Conservation (phyloP, 2,113 vertebrate genomes). For the Pollachius pollachius region DNA sequence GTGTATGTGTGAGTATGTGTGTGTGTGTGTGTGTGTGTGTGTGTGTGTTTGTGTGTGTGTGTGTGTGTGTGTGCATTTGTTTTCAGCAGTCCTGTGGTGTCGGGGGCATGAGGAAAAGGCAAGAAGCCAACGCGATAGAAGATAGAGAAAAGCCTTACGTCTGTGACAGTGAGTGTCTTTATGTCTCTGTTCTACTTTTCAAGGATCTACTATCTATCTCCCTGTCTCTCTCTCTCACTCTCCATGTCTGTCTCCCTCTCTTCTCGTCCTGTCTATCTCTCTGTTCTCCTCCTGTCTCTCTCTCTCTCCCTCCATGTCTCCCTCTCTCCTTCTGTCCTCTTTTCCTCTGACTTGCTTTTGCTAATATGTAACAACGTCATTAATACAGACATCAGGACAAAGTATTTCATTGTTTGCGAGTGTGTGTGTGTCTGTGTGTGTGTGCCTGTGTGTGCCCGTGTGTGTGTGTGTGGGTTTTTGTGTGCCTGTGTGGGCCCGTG, state of each 20-base stretch:
- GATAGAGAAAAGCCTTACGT: slow-evolving; percentile 95
- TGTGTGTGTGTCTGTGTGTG: no score
- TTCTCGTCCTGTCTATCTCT: background rate
- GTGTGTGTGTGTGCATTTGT: slow-evolving; percentile 21
- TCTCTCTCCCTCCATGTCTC: background rate
- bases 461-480: no score
- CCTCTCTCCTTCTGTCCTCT: no score
- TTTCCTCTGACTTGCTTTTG: background rate
- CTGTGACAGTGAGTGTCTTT: slow-evolving; percentile 88
- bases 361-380: background rate
- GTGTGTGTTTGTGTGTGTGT: slow-evolving; percentile 9
- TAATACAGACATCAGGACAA: no score
- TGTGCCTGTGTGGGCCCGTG: no score
- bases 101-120: slow-evolving; percentile 89
- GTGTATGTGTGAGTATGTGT: no score
- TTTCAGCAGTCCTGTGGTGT: slow-evolving; percentile 82
- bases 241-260: background rate
- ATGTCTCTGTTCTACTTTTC: background rate
- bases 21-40: slow-evolving; percentile 1
- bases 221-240: background rate
- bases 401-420: background rate
- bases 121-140: slow-evolving; percentile 83
- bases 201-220: background rate
- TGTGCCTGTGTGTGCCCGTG: no score
- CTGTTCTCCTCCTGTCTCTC: background rate